phyloP scores from a whole-genome alignment of 2,797 vertebrate species.

The Anabacerthia variegaticeps region DNA sequence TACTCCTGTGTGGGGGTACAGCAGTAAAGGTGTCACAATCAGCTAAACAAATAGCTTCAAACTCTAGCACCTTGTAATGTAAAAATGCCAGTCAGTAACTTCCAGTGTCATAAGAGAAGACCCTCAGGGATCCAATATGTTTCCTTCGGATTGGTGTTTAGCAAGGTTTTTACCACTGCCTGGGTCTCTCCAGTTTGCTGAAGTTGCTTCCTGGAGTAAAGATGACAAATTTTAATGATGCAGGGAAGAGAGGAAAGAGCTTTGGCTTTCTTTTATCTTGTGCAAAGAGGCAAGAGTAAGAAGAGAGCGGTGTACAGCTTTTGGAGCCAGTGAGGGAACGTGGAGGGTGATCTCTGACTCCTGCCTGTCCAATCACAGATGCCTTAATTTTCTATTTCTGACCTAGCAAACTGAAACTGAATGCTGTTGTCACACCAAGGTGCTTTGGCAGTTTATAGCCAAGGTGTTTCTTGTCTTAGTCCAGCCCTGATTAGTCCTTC shows the following conservation, averaged over 20 bases:
- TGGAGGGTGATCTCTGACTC: not conserved
- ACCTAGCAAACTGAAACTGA: not conserved
- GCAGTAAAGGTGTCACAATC: accelerated
- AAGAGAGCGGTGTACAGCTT: not conserved
- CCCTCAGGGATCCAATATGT: accelerated
- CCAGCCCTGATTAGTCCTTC: not conserved
- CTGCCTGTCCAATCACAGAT: not conserved
- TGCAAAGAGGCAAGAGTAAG: not conserved
- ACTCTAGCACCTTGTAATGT: not conserved
- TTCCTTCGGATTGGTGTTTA: accelerated
- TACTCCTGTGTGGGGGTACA: accelerated
- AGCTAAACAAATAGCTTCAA: not conserved
- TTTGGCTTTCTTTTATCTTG: not conserved
- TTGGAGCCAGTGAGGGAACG: not conserved
- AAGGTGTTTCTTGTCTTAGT: not conserved
- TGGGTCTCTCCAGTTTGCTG: not conserved
- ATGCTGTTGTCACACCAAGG: accelerated
- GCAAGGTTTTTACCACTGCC: not conserved
- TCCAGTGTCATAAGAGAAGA: not conserved
- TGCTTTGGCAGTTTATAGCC: not conserved
- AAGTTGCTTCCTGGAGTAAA: not conserved
- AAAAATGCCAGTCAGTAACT: not conserved
- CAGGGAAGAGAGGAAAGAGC: not conserved
- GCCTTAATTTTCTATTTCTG: not conserved
- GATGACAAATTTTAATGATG: not conserved